These are phyloP conservation scores for Periophthalmus magnuspinnatus DNA, from an alignment of 2,797 vertebrate genomes.

Conservation along the genomic window DNA sequence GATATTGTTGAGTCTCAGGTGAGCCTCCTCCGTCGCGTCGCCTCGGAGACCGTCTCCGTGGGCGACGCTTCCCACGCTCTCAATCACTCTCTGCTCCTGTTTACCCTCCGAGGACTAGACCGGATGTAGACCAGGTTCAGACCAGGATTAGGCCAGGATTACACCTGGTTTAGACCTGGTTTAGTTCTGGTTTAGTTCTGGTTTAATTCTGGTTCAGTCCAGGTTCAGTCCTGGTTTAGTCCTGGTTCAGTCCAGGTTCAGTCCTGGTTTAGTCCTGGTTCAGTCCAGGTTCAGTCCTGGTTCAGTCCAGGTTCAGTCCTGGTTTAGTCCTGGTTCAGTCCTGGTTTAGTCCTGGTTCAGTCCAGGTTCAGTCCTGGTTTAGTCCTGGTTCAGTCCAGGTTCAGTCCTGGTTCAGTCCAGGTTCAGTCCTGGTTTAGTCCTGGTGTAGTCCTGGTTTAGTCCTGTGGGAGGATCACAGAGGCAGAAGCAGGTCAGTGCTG, in stretches of 20 bases:
- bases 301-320: background rate
- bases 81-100: background rate
- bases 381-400: background rate
- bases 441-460: background rate
- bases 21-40: background rate
- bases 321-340: background rate
- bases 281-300: background rate
- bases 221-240: background rate
- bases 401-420: background rate
- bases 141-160: background rate
- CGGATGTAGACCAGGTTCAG: too few relatives aligned
- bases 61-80: slow-evolving; percentile 4
- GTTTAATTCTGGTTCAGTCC: background rate
- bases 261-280: background rate
- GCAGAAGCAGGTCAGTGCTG: background rate
- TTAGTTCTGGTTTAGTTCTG: background rate
- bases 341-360: background rate
- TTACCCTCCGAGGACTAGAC: background rate
- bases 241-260: background rate
- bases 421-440: background rate
- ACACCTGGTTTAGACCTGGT: background rate
- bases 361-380: background rate
- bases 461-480: background rate
- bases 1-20: too few relatives aligned
- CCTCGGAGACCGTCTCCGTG: slow-evolving; percentile 1